Percentiles rank a stretch among this genome's conserved stretches.
Conservation (phyloP, 2,113 vertebrate species). For the Phocoena sinus region DNA sequence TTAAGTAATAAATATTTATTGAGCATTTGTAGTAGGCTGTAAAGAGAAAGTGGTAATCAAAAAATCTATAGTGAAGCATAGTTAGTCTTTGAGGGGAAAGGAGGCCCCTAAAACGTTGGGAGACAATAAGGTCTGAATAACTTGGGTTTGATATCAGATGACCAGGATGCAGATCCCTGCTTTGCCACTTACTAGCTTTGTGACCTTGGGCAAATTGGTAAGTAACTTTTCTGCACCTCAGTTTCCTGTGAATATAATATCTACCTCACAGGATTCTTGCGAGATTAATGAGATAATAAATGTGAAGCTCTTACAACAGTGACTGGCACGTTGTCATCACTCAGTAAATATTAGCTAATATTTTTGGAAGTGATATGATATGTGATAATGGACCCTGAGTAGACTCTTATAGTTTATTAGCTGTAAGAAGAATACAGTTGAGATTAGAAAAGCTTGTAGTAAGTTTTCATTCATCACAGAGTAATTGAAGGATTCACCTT, state of each 20-base stretch:
- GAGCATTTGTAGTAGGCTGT: slow-evolving; percentile 2
- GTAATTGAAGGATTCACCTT: not conserved
- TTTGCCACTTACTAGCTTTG: not conserved
- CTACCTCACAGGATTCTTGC: not conserved
- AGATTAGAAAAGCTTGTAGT: slow-evolving; percentile 26
- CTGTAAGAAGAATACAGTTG: not conserved
- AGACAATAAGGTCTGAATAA: not conserved
- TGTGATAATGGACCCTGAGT: not conserved
- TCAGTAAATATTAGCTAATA: slow-evolving; percentile 21
- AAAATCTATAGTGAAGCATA: not conserved
- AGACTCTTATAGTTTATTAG: not conserved
- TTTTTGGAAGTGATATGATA: not conserved
- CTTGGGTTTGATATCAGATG: not conserved
- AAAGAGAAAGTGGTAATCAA: slow-evolving; percentile 6
- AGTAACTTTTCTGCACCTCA: not conserved
- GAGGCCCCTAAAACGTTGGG: not conserved
- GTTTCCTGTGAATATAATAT: not conserved
- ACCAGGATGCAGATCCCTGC: not conserved
- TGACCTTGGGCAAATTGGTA: not conserved
- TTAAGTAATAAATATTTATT: slow-evolving; percentile 33
- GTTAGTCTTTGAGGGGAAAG: not conserved
- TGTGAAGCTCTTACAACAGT: not conserved
- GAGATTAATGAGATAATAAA: not conserved
- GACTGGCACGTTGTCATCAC: not conserved
- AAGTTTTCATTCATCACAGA: slow-evolving; percentile 14